Conservation (phyloP, 1,140 invertebrate genomes). For the Paraescarpia echinospica region DNA sequence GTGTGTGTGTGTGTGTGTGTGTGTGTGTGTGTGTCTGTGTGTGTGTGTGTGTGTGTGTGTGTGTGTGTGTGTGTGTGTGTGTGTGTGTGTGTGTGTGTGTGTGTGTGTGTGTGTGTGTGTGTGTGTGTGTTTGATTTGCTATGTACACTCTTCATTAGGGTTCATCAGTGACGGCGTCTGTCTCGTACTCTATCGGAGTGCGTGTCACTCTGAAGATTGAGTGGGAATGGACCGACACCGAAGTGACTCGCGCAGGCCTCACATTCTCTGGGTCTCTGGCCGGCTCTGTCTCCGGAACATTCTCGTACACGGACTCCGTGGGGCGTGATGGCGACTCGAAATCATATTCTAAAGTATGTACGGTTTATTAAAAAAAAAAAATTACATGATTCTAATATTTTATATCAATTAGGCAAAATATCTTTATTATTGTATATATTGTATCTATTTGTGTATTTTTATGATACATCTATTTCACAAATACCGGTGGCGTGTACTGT, state of each 20-base stretch:
- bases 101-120: not conserved
- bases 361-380: no score
- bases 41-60: not conserved
- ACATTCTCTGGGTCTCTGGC: not conserved
- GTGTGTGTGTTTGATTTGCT: not conserved
- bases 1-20: constrained; percentile 5
- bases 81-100: not conserved
- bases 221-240: not conserved
- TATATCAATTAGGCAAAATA: no score
- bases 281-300: not conserved
- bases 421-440: not conserved
- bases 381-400: no score
- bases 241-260: not conserved
- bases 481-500: not conserved
- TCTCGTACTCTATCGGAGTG: not conserved
- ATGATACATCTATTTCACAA: not conserved
- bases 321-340: not conserved
- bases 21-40: constrained; percentile 9
- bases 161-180: constrained; percentile 2
- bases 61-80: not conserved
- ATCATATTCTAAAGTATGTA: not conserved
- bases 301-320: not conserved
- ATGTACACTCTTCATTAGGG: not conserved
- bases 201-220: not conserved
- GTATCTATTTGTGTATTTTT: not conserved